A percentile compares a stretch with the other conserved stretches of the same genome.
Evolutionary conservation across 2,888 invertebrate species (phyloP).

Genomic region (Lamproptera curius): DNA sequence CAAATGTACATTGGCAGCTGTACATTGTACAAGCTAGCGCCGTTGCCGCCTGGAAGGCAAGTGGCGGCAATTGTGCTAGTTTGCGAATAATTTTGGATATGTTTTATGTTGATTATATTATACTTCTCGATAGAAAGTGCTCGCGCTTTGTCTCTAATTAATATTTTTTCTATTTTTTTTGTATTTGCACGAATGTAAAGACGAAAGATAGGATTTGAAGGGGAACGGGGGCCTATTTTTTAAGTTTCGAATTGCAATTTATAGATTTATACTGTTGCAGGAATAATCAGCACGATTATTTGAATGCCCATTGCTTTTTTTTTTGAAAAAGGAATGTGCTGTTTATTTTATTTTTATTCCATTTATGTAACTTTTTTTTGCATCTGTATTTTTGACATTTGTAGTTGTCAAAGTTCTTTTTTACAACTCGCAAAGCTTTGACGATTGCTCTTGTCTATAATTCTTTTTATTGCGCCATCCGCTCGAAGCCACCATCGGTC

Average conservation of each 20-base stretch:
- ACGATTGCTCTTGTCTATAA: not conserved
- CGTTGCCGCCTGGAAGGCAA: too few species aligned
- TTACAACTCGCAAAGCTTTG: not conserved
- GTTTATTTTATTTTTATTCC: not conserved
- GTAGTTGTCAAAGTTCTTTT: slow-evolving; percentile 2
- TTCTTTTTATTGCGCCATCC: not conserved
- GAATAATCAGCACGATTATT: slow-evolving; percentile 19
- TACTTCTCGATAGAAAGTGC: slow-evolving; percentile 10
- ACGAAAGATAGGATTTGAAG: too few species aligned
- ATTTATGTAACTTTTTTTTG: not conserved
- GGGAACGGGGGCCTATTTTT: not conserved
- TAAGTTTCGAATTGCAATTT: slow-evolving; percentile 10
- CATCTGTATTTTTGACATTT: not conserved
- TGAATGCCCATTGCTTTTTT: slow-evolving; percentile 14
- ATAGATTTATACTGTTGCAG: slow-evolving; percentile 6
- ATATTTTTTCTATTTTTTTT: not conserved
- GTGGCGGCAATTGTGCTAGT: not conserved
- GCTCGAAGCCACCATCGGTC: not conserved
- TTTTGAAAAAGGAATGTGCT: slow-evolving; percentile 8
- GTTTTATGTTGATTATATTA: too few species aligned
- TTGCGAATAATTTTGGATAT: not conserved
- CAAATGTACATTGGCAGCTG: too few species aligned
- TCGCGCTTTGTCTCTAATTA: not conserved
- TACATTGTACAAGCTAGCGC: too few species aligned
- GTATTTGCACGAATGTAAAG: not conserved